Evolutionary conservation across 2,113 vertebrate genomes (phyloP).

Genomic region (Myotis yumanensis): DNA sequence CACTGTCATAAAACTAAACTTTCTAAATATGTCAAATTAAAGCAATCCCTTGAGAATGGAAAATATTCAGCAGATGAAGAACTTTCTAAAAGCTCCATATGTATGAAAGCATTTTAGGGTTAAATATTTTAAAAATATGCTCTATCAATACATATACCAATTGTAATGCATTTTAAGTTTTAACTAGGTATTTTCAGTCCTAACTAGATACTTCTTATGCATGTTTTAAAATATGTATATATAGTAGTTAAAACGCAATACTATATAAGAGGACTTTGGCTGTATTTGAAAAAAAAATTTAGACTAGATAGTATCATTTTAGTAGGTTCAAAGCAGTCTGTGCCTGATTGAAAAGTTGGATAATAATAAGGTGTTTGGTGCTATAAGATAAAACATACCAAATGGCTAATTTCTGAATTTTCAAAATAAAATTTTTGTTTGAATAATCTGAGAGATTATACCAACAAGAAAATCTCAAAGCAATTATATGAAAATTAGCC

Average conservation of each 20-base stretch:
- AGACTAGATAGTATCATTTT: slow-evolving; percentile 1
- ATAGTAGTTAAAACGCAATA: not conserved
- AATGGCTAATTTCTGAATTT: not conserved
- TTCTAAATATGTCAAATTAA: slow-evolving; percentile 81
- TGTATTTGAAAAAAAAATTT: not conserved
- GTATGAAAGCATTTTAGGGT: not conserved
- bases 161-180: not conserved
- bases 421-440: not conserved
- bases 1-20: slow-evolving; percentile 78
- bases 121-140: not conserved
- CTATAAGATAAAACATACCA: not conserved
- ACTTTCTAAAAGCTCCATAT: not conserved
- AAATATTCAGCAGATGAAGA: slow-evolving; percentile 6
- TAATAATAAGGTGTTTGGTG: not conserved
- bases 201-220: not conserved
- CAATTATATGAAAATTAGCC: not conserved
- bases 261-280: not conserved
- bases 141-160: not conserved
- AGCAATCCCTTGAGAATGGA: not conserved
- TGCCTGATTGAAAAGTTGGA: not conserved
- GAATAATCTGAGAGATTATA: not conserved
- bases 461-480: not conserved
- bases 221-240: not conserved
- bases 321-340: not conserved
- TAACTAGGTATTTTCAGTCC: not conserved